Evolutionary conservation across 1,140 invertebrate genomes (phyloP).

Genomic region (Eupristina koningsbergeri): DNA sequence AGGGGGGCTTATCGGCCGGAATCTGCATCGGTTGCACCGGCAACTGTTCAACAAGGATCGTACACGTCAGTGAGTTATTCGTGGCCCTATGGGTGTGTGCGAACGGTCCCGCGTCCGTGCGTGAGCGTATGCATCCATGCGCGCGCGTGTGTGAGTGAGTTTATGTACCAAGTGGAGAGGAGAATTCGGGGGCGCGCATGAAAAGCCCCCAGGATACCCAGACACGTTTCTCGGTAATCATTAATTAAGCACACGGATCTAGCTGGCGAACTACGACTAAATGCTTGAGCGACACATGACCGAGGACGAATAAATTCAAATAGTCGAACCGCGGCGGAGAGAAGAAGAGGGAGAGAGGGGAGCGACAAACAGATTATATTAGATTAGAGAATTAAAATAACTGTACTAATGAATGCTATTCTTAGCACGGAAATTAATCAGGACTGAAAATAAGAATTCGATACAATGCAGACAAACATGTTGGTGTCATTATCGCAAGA

Average conservation of each 20-base stretch:
- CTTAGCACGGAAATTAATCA: background rate
- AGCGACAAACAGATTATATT: background rate
- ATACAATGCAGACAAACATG: background rate
- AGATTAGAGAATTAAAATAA: background rate
- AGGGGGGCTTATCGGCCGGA: constrained; percentile 26
- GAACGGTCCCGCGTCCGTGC: constrained; percentile 27
- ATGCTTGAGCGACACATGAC: background rate
- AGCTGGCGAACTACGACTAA: background rate
- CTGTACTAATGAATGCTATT: background rate
- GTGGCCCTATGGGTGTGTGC: constrained; percentile 51
- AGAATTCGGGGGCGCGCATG: constrained; percentile 49
- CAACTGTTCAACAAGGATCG: background rate
- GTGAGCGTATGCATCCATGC: no score
- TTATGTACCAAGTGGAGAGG: background rate
- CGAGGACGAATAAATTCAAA: constrained; percentile 27
- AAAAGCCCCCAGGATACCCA: constrained; percentile 58
- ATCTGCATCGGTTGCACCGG: constrained; percentile 31
- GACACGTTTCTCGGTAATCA: constrained; percentile 70
- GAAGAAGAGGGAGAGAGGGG: background rate
- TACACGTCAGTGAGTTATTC: constrained; percentile 20
- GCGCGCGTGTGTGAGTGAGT: no score
- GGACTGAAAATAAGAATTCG: background rate
- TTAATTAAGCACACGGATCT: constrained; percentile 69
- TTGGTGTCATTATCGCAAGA: no score
- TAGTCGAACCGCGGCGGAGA: background rate